Evolutionary conservation across 1,140 invertebrate species (phyloP), one percentile per base, ranked within the genome.

Genomic region (Eciton burchellii): DNA sequence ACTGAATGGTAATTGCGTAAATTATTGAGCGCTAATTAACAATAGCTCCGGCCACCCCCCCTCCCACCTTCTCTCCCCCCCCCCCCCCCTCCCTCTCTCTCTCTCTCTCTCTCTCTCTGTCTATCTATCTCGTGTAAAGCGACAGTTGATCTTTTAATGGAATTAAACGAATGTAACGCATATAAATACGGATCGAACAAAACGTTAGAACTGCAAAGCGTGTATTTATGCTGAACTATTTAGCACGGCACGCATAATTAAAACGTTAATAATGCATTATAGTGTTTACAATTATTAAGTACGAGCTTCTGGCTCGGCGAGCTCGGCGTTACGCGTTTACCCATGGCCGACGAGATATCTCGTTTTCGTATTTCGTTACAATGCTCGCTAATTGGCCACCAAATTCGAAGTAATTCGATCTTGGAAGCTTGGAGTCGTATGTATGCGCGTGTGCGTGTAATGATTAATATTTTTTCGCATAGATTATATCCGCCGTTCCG

Each of bases 221-320:
- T n/a, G 14, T 66, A 47, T 77, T 66, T 68, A 65, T 41, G 60
- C 41, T 41, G 16, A 66, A 76, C 73, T 76, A 77, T 77, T 77
- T 66, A 68, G 74, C 74, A 16, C 35, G 47, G 62, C 35, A 54
- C 62, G 63, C 74, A 77, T 77, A 77, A 77, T 77, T 77, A 77
- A 77, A 77, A 77, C 49, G 47, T 77, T 68, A 77, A 77, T 77
- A 77, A 77, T 68, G 74, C 14, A 77, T 77, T 77, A 68, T 77
- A 77, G 62, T 66, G 62, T 77, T 77, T 77, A 77, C 41, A 77
- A 77, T 77, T 77, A 77, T 77, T 54, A 68, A 77, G 74, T 47
- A 26, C 29, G 47, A 43, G 29, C 35, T 68, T 43, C 16, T 77
- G 47, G 62, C 21, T 68, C 62, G 29, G 21, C 29, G 47, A 35